Percentiles rank a stretch among this genome's conserved stretches.
Conservation (phyloP, 1,140 invertebrate species). For the Heliothis subflexa region DNA sequence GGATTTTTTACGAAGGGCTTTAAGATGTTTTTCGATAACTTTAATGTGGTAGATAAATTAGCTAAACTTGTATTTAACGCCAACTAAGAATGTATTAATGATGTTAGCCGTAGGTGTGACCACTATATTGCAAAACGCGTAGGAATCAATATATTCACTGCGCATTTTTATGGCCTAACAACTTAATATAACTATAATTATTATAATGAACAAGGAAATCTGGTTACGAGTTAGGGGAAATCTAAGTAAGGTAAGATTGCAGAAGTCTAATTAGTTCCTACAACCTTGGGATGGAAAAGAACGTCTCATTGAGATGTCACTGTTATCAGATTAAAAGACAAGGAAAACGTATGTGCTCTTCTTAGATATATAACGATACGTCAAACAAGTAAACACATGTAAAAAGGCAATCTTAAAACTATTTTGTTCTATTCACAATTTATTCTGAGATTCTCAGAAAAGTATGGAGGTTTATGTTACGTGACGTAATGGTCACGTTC, state of each 20-base stretch:
- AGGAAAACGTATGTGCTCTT: conserved; percentile 52
- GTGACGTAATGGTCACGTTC: conserved; percentile 9
- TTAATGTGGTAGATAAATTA: too few species aligned
- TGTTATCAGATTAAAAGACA: conserved; percentile 61
- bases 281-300: conserved; percentile 49
- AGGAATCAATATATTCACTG: conserved; percentile 8
- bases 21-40: too few species aligned
- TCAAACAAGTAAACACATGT: conserved; percentile 36
- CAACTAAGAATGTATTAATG: conserved; percentile 1
- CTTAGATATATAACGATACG: conserved; percentile 33
- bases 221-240: conserved; percentile 7
- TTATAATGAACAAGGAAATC: conserved; percentile 14
- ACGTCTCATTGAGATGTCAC: conserved; percentile 61
- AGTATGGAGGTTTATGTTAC: not conserved
- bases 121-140: conserved; percentile 10
- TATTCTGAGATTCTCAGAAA: not conserved
- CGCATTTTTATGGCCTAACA: conserved; percentile 10
- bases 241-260: conserved; percentile 4
- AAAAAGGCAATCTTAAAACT: conserved; percentile 30
- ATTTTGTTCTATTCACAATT: not conserved
- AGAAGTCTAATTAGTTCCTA: conserved; percentile 19
- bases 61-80: not conserved
- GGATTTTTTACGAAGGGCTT: too few species aligned
- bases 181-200: conserved; percentile 3
- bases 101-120: conserved; percentile 14